These are phyloP conservation scores for Trogon melanurus DNA, from an alignment of 2,113 vertebrate species.

Conservation along the genomic window DNA sequence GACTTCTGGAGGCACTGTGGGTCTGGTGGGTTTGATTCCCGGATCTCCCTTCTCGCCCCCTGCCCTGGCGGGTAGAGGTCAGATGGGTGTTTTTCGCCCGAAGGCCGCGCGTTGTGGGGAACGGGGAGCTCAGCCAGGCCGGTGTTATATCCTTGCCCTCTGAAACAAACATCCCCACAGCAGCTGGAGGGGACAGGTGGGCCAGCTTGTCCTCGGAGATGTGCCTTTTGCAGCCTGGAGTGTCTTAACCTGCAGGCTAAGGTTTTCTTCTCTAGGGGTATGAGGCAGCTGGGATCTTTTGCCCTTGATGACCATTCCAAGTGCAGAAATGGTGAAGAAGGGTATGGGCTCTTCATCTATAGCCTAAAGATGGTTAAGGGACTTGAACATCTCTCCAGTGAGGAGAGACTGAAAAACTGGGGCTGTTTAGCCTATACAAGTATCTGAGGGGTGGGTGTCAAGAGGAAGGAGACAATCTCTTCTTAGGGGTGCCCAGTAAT, in stretches of 20 bases:
- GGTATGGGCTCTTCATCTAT: neutral
- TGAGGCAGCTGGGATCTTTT: neutral
- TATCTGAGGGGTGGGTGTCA: no score
- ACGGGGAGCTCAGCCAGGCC: rapidly evolving
- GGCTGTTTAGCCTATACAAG: no score
- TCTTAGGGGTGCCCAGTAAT: no score
- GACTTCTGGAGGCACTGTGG: rapidly evolving
- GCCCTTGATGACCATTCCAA: neutral
- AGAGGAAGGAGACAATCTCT: no score
- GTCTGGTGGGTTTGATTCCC: neutral
- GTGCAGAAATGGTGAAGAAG: neutral
- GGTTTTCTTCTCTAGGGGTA: rapidly evolving
- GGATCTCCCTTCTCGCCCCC: rapidly evolving
- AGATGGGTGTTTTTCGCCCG: rapidly evolving
- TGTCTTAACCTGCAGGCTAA: neutral
- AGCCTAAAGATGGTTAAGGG: neutral
- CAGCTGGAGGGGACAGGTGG: rapidly evolving
- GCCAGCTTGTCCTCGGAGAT: no score
- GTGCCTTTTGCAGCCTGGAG: neutral
- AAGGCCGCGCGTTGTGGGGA: neutral
- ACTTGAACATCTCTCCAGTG: no score
- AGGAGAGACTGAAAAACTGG: no score
- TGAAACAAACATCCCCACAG: rapidly evolving
- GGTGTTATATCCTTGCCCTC: rapidly evolving
- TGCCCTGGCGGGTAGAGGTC: neutral